These are phyloP conservation scores for Todiramphus chloris DNA, from an alignment of 2,113 vertebrate genomes.

Conservation along the genomic window DNA sequence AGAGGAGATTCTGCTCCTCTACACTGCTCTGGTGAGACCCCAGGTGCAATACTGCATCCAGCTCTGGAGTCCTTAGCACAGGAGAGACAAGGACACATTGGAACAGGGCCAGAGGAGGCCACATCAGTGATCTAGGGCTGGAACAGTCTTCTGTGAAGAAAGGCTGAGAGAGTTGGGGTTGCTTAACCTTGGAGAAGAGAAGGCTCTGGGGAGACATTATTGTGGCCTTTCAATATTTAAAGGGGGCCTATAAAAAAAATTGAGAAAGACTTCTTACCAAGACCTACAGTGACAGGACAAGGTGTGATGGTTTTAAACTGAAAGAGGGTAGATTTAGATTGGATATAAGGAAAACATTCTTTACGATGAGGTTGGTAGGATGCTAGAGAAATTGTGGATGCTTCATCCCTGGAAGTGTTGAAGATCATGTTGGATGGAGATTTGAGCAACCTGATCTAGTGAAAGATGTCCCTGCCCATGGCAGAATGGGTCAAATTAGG, in stretches of 20 bases:
- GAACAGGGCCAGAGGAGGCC: too few species aligned
- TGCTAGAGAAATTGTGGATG: neutral
- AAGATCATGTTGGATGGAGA: neutral
- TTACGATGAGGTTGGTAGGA: accelerated
- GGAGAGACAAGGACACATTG: too few species aligned
- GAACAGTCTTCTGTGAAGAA: too few species aligned
- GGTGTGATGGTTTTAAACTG: neutral
- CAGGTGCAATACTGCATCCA: too few species aligned
- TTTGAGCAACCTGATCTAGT: neutral
- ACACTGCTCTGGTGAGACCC: too few species aligned
- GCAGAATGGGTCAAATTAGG: neutral
- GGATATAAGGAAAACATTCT: neutral
- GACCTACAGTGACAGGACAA: neutral
- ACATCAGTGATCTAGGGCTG: too few species aligned
- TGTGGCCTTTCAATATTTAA: too few species aligned
- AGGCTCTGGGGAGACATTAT: too few species aligned
- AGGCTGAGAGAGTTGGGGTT: too few species aligned
- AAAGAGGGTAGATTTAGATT: neutral
- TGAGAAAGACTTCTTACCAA: neutral
- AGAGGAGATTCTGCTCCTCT: too few species aligned
- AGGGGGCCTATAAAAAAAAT: neutral
- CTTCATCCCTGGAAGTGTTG: neutral
- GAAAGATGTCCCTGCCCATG: neutral
- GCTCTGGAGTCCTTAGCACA: too few species aligned
- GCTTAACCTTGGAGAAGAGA: too few species aligned